Conservation (phyloP, 92 coral and sea anemone species). For the Palythoa grandiflora region DNA sequence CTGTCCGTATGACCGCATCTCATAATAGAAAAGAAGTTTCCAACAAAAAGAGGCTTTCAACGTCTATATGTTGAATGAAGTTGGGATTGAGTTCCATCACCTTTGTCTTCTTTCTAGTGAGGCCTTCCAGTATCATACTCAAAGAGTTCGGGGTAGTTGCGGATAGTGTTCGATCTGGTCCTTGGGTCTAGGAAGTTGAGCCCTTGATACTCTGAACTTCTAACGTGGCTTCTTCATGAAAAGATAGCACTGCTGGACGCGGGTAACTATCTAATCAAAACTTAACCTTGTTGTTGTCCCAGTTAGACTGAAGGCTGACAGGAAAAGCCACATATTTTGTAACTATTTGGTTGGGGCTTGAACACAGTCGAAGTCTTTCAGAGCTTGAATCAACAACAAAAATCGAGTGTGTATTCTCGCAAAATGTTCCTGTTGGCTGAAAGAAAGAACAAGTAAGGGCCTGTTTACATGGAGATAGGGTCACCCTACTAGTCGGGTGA, state of each 20-base stretch:
- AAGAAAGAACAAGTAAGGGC: slow-evolving; percentile 18
- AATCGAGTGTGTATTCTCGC: slow-evolving; percentile 48
- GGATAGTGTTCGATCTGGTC: slow-evolving; percentile 59
- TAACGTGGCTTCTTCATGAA: slow-evolving; percentile 65
- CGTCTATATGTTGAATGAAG: no score
- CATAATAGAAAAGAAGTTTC: no score
- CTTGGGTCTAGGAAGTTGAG: slow-evolving; percentile 64
- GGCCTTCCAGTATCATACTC: no score
- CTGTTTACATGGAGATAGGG: no score
- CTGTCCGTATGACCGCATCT: slow-evolving; percentile 17
- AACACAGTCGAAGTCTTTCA: slow-evolving; percentile 37
- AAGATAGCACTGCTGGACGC: slow-evolving; percentile 61
- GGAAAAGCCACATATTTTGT: slow-evolving; percentile 51
- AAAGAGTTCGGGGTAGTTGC: slow-evolving; percentile 27
- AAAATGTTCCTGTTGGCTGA: slow-evolving; percentile 49
- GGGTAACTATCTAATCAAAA: slow-evolving; percentile 64
- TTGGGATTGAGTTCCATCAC: no score
- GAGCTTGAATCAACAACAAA: slow-evolving; percentile 33
- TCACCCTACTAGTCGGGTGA: no score
- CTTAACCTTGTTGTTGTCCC: slow-evolving; percentile 31
- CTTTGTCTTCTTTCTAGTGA: no score
- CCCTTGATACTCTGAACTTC: slow-evolving; percentile 66
- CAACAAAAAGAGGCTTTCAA: no score
- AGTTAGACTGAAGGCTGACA: slow-evolving; percentile 47
- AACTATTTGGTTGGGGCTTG: slow-evolving; percentile 45